Conservation (phyloP, 2,888 invertebrate genomes). For the Venustoraphidia nigricollis region DNA sequence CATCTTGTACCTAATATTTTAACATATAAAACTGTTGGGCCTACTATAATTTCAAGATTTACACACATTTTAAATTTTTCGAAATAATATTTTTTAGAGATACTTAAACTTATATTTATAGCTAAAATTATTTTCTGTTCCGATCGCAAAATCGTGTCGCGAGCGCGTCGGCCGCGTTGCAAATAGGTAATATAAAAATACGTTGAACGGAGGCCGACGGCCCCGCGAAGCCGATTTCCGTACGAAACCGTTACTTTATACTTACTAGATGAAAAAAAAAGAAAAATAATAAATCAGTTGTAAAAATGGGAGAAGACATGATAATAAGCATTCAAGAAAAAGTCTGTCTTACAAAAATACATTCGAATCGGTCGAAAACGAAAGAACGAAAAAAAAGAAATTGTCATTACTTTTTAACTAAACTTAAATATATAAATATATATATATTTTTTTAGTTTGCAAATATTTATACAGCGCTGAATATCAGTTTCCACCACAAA, state of each 20-base stretch:
- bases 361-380: neutral
- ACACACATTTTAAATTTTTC: conserved; percentile 7
- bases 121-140: conserved; percentile 4
- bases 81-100: conserved; percentile 6
- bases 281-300: neutral
- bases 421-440: no score
- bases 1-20: conserved; percentile 7
- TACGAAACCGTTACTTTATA: neutral
- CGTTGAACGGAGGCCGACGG: no score
- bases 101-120: conserved; percentile 6
- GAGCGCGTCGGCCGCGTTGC: no score
- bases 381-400: neutral
- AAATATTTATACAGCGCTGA: no score
- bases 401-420: neutral
- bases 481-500: no score
- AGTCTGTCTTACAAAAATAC: neutral
- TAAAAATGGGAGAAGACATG: neutral
- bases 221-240: no score
- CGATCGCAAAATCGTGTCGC: no score
- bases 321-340: neutral
- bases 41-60: conserved; percentile 8
- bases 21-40: conserved; percentile 7
- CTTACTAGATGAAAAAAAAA: neutral
- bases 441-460: no score
- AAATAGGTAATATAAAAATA: no score